Evolutionary conservation across 35 echinoderm and acorn worm species (phyloP).

Genomic region (Diadema setosum): DNA sequence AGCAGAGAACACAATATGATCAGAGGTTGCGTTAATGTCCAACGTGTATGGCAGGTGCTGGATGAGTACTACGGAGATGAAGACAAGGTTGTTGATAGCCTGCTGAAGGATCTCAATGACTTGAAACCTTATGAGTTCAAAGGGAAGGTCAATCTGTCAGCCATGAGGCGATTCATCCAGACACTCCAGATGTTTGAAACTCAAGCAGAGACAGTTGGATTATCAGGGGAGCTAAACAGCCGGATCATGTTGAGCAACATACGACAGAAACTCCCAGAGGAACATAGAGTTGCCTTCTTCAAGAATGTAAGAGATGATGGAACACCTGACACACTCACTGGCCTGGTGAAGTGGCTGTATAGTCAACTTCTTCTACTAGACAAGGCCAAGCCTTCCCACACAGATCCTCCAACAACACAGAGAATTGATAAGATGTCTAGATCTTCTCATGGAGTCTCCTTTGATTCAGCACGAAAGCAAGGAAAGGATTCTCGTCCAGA

Average conservation of each 20-base stretch:
- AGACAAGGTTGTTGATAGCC: constrained; percentile 53
- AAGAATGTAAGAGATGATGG: constrained; percentile 18
- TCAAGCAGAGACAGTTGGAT: constrained; percentile 9
- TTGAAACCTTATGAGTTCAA: constrained; percentile 53
- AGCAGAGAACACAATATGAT: constrained; percentile 35
- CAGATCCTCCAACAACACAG: too few relatives aligned
- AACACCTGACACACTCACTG: not conserved
- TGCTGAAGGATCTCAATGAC: constrained; percentile 49
- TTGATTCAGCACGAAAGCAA: not conserved
- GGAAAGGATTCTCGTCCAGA: not conserved
- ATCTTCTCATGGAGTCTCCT: not conserved
- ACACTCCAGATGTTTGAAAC: constrained; percentile 17
- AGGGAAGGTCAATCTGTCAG: not conserved
- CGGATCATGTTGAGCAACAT: constrained; percentile 51
- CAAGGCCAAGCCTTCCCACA: constrained; percentile 57
- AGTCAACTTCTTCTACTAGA: constrained; percentile 29
- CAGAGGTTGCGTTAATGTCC: constrained; percentile 37
- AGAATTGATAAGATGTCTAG: not conserved
- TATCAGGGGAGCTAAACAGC: constrained; percentile 45
- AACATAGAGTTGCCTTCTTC: constrained; percentile 49
- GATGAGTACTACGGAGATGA: constrained; percentile 58
- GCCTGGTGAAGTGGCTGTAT: constrained; percentile 40
- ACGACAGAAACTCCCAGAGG: constrained; percentile 39
- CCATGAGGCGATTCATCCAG: constrained; percentile 44
- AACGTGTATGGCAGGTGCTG: constrained; percentile 56